These are phyloP conservation scores for Congeria kusceri DNA, from an alignment of 2,888 invertebrate genomes.

Conservation along the genomic window DNA sequence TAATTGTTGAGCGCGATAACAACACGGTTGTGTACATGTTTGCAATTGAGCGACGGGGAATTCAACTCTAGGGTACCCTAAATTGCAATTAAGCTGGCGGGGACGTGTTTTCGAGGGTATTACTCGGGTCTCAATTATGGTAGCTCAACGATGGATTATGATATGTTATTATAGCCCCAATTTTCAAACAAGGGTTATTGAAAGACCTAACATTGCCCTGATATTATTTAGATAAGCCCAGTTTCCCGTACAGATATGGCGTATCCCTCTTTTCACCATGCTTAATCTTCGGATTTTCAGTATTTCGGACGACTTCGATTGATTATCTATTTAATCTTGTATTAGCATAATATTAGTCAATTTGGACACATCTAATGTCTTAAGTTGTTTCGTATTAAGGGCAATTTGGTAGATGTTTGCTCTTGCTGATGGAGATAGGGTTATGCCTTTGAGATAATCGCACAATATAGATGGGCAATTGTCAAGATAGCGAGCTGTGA, in stretches of 20 bases:
- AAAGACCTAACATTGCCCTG: not conserved
- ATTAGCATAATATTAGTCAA: constrained; percentile 23
- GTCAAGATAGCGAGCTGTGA: no score
- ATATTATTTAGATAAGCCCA: not conserved
- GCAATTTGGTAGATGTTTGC: not conserved
- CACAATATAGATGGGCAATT: no score
- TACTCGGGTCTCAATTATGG: no score
- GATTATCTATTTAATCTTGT: constrained; percentile 15
- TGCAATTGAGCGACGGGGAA: not conserved
- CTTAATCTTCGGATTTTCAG: not conserved
- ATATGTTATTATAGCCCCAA: not conserved
- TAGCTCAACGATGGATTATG: not conserved
- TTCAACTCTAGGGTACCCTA: constrained; percentile 7
- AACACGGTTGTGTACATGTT: no score
- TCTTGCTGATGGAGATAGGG: constrained; percentile 1
- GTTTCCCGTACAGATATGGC: not conserved
- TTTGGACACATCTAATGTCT: constrained; percentile 1
- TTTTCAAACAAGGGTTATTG: not conserved
- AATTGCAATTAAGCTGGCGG: constrained; percentile 39
- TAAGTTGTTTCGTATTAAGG: constrained; percentile 14
- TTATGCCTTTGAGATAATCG: constrained; percentile 1
- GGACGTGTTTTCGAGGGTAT: no score
- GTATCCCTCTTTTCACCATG: constrained; percentile 3
- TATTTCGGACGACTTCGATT: constrained; percentile 5
- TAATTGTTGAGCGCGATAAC: no score